Evolutionary conservation across 1,140 invertebrate species (phyloP).

Genomic region (Philopotamus ludificatus): DNA sequence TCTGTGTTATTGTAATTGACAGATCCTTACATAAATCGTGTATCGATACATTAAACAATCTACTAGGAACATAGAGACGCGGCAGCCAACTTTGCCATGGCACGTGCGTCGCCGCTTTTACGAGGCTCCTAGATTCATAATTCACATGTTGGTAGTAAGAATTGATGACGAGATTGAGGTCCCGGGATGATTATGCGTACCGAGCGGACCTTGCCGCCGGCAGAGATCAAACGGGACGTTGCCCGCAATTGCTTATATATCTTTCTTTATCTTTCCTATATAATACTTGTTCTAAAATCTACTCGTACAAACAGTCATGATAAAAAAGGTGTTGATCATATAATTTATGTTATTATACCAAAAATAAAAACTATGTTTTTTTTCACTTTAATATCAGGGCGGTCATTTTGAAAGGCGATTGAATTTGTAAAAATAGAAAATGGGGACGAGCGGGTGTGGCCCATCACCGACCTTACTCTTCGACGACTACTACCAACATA

Average conservation of each 20-base stretch:
- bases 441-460: constrained; percentile 28
- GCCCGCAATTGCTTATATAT: not conserved
- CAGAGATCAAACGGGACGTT: constrained; percentile 18
- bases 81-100: constrained; percentile 12
- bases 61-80: constrained; percentile 32
- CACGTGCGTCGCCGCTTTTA: constrained; percentile 23
- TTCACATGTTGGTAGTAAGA: constrained; percentile 24
- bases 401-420: constrained; percentile 41
- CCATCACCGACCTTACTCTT: constrained; percentile 21
- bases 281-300: constrained; percentile 39
- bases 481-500: constrained; percentile 48
- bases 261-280: constrained; percentile 24
- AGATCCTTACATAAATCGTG: constrained; percentile 38
- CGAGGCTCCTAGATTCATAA: constrained; percentile 30
- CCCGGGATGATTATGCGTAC: constrained; percentile 7
- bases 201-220: constrained; percentile 13
- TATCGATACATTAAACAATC: constrained; percentile 36
- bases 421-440: constrained; percentile 43
- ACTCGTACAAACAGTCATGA: constrained; percentile 30
- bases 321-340: constrained; percentile 35
- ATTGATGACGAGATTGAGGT: constrained; percentile 1
- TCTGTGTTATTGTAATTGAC: constrained; percentile 36
- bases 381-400: constrained; percentile 43
- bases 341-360: constrained; percentile 39
- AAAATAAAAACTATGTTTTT: constrained; percentile 42